Evolutionary conservation across 2,797 vertebrate species (phyloP).

Genomic region (Catharus ustulatus): DNA sequence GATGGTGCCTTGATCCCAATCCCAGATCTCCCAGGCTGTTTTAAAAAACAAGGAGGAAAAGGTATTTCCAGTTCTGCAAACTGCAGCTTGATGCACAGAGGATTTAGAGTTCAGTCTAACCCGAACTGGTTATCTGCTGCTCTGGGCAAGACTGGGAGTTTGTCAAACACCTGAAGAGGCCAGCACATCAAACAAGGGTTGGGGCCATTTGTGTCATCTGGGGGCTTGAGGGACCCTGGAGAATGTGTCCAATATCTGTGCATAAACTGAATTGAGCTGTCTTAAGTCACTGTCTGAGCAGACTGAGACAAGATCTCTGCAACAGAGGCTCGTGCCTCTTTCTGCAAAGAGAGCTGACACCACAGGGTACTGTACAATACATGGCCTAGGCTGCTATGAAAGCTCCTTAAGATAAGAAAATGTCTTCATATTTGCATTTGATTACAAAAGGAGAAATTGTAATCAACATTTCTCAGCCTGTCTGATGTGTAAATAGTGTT

Average conservation of each 20-base stretch:
- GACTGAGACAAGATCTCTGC: not conserved
- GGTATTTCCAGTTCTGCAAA: not conserved
- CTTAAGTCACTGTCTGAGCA: no score
- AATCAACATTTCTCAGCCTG: slow-evolving; percentile 14
- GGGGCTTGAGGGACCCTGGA: not conserved
- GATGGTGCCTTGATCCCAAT: not conserved
- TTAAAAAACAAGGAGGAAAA: not conserved
- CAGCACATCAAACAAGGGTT: not conserved
- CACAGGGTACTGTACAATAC: not conserved
- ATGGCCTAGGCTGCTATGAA: not conserved
- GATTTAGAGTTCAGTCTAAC: not conserved
- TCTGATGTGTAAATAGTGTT: not conserved
- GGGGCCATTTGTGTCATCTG: not conserved
- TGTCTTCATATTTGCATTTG: slow-evolving; percentile 32
- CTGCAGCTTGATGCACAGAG: not conserved
- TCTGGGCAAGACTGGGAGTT: not conserved
- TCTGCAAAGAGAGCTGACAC: not conserved
- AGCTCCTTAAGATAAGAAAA: slow-evolving; percentile 11
- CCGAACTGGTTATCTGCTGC: not conserved
- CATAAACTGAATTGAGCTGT: not conserved
- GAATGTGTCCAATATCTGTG: not conserved
- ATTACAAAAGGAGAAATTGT: slow-evolving; percentile 32
- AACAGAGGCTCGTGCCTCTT: not conserved
- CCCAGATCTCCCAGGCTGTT: not conserved
- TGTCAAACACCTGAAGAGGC: not conserved